Percentiles rank a stretch among this genome's conserved stretches.
Conservation (phyloP, 2,113 vertebrate species). For the Cavia aperea region DNA sequence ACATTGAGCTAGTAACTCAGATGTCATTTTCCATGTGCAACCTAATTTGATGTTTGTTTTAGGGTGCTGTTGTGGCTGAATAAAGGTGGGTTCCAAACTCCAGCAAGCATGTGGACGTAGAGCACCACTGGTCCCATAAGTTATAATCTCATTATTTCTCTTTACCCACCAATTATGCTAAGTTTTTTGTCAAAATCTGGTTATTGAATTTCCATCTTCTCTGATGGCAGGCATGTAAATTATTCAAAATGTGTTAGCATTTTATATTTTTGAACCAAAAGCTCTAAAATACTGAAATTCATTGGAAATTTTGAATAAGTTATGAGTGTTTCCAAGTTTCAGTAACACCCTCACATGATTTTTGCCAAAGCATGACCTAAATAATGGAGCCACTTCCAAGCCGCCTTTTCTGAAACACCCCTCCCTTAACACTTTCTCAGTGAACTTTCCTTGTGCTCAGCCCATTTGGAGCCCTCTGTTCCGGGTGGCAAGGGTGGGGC, state of each 20-base stretch:
- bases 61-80: no score
- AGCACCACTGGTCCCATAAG: not conserved
- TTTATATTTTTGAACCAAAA: slow-evolving; percentile 10
- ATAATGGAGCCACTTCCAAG: not conserved
- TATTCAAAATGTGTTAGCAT: not conserved
- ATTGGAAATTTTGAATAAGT: slow-evolving; percentile 38
- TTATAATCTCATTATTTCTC: not conserved
- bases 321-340: slow-evolving; percentile 25
- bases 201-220: not conserved
- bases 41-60: not conserved
- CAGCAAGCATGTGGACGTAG: not conserved
- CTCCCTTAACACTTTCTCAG: not conserved
- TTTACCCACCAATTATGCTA: not conserved
- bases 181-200: not conserved
- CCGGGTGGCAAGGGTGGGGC: not conserved
- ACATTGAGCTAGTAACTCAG: not conserved
- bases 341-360: not conserved
- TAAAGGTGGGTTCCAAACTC: not conserved
- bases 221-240: not conserved
- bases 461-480: not conserved
- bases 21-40: not conserved
- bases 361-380: slow-evolving; percentile 33
- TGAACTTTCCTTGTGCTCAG: not conserved
- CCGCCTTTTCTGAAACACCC: not conserved
- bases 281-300: slow-evolving; percentile 1